Conservation (phyloP, 2,888 invertebrate species). For the Hypsopygia costalis region DNA sequence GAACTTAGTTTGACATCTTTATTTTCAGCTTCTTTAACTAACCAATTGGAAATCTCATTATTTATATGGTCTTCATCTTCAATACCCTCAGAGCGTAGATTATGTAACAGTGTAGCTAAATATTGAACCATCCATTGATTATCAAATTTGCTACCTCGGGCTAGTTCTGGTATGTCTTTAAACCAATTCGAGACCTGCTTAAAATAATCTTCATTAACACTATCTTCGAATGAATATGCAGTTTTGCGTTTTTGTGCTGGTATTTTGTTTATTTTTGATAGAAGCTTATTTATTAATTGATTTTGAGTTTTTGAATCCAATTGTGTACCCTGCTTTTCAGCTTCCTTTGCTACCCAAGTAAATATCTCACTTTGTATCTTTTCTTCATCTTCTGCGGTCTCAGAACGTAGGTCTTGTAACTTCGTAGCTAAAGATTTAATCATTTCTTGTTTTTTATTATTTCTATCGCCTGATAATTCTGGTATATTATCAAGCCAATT, state of each 20-base stretch:
- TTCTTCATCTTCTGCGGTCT: too few relatives aligned
- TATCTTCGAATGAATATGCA: background rate
- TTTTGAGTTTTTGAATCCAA: constrained; percentile 2
- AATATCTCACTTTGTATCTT: too few relatives aligned
- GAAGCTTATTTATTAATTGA: constrained; percentile 5
- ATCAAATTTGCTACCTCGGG: background rate
- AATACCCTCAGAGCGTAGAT: constrained; percentile 2
- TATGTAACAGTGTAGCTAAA: constrained; percentile 11
- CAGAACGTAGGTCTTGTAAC: too few relatives aligned
- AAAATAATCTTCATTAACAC: constrained; percentile 1
- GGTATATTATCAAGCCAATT: too few relatives aligned
- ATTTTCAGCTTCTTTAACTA: constrained; percentile 1
- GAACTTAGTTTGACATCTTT: background rate
- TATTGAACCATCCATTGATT: constrained; percentile 6
- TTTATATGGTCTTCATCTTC: constrained; percentile 5
- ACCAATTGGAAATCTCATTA: constrained; percentile 9
- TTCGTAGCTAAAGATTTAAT: too few relatives aligned
- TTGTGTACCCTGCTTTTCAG: too few relatives aligned
- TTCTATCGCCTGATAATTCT: too few relatives aligned
- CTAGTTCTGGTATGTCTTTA: constrained; percentile 10
- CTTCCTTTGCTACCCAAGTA: too few relatives aligned
- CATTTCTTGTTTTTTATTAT: too few relatives aligned
- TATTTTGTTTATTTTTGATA: constrained; percentile 4
- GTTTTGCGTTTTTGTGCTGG: too few relatives aligned
- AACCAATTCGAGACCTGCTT: constrained; percentile 10